These are phyloP conservation scores for Xestia xanthographa DNA, from an alignment of 2,888 invertebrate species.

Conservation along the genomic window DNA sequence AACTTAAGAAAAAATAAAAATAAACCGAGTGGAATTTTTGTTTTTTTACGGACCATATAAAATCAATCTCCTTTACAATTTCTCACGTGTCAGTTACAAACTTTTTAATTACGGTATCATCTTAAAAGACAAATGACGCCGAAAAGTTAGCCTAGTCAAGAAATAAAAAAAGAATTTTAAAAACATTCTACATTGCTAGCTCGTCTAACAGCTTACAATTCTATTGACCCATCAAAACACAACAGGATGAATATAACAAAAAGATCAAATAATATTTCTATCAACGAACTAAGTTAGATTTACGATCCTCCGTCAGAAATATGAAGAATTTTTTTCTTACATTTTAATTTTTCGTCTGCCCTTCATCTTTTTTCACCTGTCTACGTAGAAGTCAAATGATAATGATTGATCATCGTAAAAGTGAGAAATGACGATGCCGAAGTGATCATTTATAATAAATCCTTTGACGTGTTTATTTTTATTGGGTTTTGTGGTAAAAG, in stretches of 20 bases:
- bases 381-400: constrained; percentile 42
- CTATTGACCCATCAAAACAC: constrained; percentile 6
- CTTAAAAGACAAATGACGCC: neutral
- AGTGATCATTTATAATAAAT: constrained; percentile 63
- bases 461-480: constrained; percentile 47
- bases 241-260: constrained; percentile 28
- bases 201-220: neutral
- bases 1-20: no score
- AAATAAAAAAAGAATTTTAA: neutral
- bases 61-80: neutral
- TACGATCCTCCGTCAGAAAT: constrained; percentile 44
- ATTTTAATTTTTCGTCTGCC: constrained; percentile 62
- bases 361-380: constrained; percentile 48
- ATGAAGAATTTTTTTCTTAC: constrained; percentile 37
- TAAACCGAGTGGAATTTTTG: no score
- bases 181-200: neutral
- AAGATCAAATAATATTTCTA: constrained; percentile 41
- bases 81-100: no score
- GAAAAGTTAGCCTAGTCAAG: neutral
- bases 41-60: neutral
- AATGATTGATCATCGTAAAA: constrained; percentile 61
- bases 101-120: neutral
- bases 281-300: constrained; percentile 54
- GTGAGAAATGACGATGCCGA: constrained; percentile 40
- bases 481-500: constrained; percentile 31